These are phyloP conservation scores for Odontocerum albicorne DNA, from an alignment of 2,888 invertebrate species.

Conservation along the genomic window DNA sequence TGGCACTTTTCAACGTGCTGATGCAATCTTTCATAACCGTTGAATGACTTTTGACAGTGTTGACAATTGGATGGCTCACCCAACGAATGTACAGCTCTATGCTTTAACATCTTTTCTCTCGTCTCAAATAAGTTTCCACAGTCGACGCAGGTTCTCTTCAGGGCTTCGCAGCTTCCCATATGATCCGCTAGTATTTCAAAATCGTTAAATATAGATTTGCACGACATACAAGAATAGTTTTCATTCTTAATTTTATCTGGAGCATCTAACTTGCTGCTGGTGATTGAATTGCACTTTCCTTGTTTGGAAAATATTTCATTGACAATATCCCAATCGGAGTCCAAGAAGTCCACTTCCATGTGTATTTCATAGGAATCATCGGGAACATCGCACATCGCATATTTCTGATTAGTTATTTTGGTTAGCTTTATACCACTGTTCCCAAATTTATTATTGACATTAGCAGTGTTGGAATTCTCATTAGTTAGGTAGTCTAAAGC, in stretches of 20 bases:
- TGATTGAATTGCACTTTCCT: constrained; percentile 3
- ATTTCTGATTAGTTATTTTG: constrained; percentile 48
- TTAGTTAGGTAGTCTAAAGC: constrained; percentile 44
- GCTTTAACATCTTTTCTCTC: constrained; percentile 49
- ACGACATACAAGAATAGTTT: constrained; percentile 47
- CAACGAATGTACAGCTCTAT: constrained; percentile 44
- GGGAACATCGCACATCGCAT: constrained; percentile 41
- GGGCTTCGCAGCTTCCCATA: constrained; percentile 48
- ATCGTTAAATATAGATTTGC: constrained; percentile 46
- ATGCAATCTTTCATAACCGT: constrained; percentile 43
- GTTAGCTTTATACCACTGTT: constrained; percentile 40
- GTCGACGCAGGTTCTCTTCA: constrained; percentile 47
- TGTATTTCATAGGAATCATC: constrained; percentile 42
- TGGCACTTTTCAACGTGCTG: constrained; percentile 47
- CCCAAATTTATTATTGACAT: constrained; percentile 39
- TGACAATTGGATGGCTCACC: constrained; percentile 41
- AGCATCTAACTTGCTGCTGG: not conserved
- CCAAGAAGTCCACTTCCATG: constrained; percentile 51
- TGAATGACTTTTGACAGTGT: constrained; percentile 46
- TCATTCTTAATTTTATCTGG: constrained; percentile 38
- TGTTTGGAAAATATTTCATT: constrained; percentile 42
- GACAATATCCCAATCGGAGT: constrained; percentile 49
- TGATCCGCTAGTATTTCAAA: constrained; percentile 49
- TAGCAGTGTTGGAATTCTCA: constrained; percentile 42
- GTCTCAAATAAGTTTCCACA: constrained; percentile 50